Conservation (phyloP, 2,797 vertebrate species). For the Poeciliopsis turneri region DNA sequence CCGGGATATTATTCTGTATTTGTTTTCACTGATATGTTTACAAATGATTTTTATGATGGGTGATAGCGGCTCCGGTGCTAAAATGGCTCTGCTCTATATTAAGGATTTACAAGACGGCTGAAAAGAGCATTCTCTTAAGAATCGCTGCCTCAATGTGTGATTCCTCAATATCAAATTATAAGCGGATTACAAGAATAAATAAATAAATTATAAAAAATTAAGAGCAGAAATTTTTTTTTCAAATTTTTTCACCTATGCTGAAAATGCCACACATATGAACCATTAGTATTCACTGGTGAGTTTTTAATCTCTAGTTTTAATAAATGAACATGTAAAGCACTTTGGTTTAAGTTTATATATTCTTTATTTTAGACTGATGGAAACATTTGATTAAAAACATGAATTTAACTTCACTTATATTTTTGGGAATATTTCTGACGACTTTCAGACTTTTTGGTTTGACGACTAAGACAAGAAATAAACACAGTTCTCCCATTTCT, state of each 20-base stretch:
- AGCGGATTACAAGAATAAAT: background rate
- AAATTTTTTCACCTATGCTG: background rate
- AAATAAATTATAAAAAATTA: background rate
- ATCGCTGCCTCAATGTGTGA: background rate
- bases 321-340: background rate
- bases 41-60: conserved; percentile 40
- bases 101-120: conserved; percentile 25
- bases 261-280: background rate
- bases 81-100: conserved; percentile 29
- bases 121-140: conserved; percentile 10
- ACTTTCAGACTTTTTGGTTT: background rate
- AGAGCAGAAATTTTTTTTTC: background rate
- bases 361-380: background rate
- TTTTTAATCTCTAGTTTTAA: background rate
- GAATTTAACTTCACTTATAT: background rate
- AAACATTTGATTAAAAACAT: background rate
- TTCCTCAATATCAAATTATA: background rate
- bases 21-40: conserved; percentile 38
- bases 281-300: background rate
- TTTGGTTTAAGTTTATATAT: background rate
- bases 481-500: background rate
- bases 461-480: background rate
- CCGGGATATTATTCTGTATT: conserved; percentile 42
- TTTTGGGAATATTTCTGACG: background rate
- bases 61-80: conserved; percentile 36